These are phyloP conservation scores for Tachina lurida DNA, from an alignment of 2,888 invertebrate species.

Conservation along the genomic window DNA sequence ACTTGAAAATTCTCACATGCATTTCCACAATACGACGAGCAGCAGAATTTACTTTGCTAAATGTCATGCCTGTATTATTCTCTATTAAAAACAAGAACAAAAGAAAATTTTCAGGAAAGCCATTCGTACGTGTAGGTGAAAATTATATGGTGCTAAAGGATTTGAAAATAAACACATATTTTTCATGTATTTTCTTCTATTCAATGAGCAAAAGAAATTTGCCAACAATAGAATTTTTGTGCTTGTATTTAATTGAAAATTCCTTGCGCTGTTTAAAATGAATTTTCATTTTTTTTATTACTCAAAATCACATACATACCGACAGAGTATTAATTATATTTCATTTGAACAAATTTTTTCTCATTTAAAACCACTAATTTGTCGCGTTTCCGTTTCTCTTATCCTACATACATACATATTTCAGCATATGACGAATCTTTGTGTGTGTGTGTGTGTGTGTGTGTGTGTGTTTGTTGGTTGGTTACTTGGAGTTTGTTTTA, in stretches of 20 bases:
- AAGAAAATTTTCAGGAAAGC: not conserved
- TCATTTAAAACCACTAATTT: conserved; percentile 57
- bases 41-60: conserved; percentile 3
- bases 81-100: not conserved
- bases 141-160: conserved; percentile 39
- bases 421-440: not conserved
- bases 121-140: conserved; percentile 27
- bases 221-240: conserved; percentile 18
- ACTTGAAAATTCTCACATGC: conserved; percentile 9
- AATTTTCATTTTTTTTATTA: not conserved
- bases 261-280: conserved; percentile 36
- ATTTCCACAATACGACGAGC: not conserved
- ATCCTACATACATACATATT: not conserved
- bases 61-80: conserved; percentile 15
- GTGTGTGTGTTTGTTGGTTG: not conserved
- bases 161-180: conserved; percentile 17
- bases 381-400: conserved; percentile 40
- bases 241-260: conserved; percentile 21
- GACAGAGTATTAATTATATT: conserved; percentile 3
- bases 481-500: conserved; percentile 35
- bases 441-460: not conserved
- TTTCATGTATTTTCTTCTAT: not conserved
- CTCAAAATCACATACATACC: not conserved
- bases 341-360: not conserved
- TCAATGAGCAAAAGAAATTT: conserved; percentile 19